phyloP scores from a whole-genome alignment of 2,888 invertebrate species.

The Orthonevra nobilis region DNA sequence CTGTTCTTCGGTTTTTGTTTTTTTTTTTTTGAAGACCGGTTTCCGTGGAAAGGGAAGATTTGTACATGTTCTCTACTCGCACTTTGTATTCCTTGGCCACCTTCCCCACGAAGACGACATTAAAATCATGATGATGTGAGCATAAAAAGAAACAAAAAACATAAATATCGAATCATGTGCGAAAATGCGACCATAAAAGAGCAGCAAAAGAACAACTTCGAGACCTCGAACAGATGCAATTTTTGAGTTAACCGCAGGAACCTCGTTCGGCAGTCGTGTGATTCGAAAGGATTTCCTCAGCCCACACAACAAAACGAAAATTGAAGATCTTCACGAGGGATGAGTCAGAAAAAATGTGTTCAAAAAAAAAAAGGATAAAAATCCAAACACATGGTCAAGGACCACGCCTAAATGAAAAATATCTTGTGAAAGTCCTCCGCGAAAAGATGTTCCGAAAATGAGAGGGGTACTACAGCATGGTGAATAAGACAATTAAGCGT shows the following conservation, averaged over 20 bases:
- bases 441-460: constrained; percentile 15
- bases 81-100: too few species aligned
- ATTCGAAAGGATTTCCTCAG: too few species aligned
- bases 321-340: neutral
- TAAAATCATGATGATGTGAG: constrained; percentile 1
- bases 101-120: constrained; percentile 5
- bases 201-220: too few species aligned
- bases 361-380: neutral
- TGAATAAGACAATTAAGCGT: too few species aligned
- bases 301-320: too few species aligned
- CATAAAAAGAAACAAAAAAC: neutral
- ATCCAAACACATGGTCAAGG: constrained; percentile 65
- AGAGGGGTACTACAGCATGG: neutral
- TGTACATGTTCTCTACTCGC: constrained; percentile 2
- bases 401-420: constrained; percentile 70
- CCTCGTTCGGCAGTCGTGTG: too few species aligned
- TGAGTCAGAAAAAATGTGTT: constrained; percentile 18
- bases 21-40: constrained; percentile 62
- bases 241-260: too few species aligned
- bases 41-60: constrained; percentile 47
- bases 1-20: too few species aligned
- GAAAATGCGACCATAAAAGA: constrained; percentile 32
- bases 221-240: too few species aligned
- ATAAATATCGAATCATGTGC: constrained; percentile 20
- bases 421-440: constrained; percentile 62